Conservation (phyloP, 2,113 vertebrate genomes). For the Apodemus sylvaticus region DNA sequence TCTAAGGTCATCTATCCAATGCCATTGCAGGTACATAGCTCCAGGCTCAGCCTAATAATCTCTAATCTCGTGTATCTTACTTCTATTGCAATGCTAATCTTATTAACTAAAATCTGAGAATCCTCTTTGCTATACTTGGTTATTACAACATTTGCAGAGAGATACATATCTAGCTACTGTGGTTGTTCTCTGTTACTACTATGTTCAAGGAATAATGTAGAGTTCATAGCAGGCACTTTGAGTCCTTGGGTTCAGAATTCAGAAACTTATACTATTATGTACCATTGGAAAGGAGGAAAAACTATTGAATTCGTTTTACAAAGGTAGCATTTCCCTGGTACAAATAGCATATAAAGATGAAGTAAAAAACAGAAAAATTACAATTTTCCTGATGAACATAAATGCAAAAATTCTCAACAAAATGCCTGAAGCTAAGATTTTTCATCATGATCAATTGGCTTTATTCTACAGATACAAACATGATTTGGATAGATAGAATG, state of each 20-base stretch:
- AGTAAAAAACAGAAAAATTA: not conserved
- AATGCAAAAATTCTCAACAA: not conserved
- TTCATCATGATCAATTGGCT: not conserved
- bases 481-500: not conserved
- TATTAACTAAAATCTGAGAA: not conserved
- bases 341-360: not conserved
- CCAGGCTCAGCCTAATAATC: not conserved
- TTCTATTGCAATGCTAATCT: not conserved
- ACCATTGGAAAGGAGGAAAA: not conserved
- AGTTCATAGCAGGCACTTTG: not conserved
- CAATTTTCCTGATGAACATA: not conserved
- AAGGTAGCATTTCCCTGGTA: too few relatives aligned
- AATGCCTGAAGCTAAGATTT: not conserved
- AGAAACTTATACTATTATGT: not conserved
- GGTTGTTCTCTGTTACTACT: not conserved
- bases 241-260: not conserved
- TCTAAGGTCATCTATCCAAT: not conserved
- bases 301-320: not conserved
- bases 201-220: not conserved
- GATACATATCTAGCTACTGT: not conserved
- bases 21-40: not conserved
- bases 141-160: not conserved
- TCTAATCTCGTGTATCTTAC: not conserved
- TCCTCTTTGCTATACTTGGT: not conserved
- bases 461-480: not conserved